Evolutionary conservation across 2,888 invertebrate genomes (phyloP).

Genomic region (Nymphalis polychloros): DNA sequence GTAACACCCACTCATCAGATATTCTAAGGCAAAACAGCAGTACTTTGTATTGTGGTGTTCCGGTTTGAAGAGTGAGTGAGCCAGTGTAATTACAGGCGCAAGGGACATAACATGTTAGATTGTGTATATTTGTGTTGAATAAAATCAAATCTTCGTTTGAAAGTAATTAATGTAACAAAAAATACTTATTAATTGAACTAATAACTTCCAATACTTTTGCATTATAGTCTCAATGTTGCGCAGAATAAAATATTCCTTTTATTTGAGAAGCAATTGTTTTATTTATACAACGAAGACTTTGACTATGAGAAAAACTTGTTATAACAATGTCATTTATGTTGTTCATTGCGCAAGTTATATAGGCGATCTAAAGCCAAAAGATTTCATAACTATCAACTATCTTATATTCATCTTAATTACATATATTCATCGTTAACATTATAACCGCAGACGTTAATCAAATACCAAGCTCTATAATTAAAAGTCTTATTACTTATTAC

Average conservation of each 20-base stretch:
- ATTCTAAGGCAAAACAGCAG: too few species aligned
- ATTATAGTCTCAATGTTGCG: conserved; percentile 9
- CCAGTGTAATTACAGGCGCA: too few species aligned
- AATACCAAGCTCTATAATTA: background rate
- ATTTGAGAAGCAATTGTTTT: background rate
- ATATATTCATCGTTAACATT: background rate
- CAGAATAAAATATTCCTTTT: background rate
- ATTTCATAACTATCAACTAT: conserved; percentile 17
- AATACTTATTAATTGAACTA: too few species aligned
- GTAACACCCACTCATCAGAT: too few species aligned
- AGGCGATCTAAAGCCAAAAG: conserved; percentile 11
- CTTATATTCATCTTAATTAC: too few species aligned
- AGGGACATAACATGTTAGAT: too few species aligned
- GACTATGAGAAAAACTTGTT: conserved; percentile 29
- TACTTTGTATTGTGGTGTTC: too few species aligned
- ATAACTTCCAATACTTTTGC: background rate
- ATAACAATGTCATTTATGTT: conserved; percentile 25
- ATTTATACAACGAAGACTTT: conserved; percentile 14
- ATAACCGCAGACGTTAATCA: background rate
- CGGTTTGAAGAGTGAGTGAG: too few species aligned
- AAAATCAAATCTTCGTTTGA: too few species aligned
- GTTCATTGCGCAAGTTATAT: conserved; percentile 15
- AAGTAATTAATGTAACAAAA: too few species aligned
- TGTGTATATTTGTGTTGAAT: too few species aligned
- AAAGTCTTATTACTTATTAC: too few species aligned